phyloP scores from a whole-genome alignment of 2,888 invertebrate genomes.

The Ichneumon xanthorius region DNA sequence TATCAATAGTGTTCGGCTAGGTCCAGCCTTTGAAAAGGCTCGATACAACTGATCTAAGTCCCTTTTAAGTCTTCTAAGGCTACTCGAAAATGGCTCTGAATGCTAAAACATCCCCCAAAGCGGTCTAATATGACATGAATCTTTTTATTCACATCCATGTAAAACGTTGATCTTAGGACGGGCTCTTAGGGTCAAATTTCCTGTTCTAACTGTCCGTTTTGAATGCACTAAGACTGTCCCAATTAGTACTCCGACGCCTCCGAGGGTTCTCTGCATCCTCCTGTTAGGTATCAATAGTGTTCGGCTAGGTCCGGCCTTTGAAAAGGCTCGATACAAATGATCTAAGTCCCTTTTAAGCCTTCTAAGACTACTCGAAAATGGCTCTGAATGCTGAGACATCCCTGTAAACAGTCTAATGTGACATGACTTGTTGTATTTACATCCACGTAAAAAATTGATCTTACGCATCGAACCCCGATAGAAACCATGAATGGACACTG shows the following conservation, averaged over 20 bases:
- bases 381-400: neutral
- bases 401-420: neutral
- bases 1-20: neutral
- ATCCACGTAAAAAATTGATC: neutral
- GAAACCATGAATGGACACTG: neutral
- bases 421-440: neutral
- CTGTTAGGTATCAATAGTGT: neutral
- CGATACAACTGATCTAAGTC: neutral
- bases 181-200: too few relatives aligned
- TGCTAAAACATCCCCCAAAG: neutral
- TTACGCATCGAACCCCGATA: neutral
- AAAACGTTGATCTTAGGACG: neutral
- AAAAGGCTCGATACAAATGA: neutral
- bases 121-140: neutral
- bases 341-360: constrained; percentile 10
- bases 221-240: neutral
- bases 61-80: neutral
- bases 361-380: neutral
- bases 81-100: neutral
- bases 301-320: neutral
- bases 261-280: neutral
- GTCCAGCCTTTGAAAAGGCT: neutral
- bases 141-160: neutral
- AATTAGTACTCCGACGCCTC: neutral
- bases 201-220: too few relatives aligned